These are phyloP conservation scores for Mormyrus lacerda DNA, from an alignment of 2,113 vertebrate species.

Conservation along the genomic window DNA sequence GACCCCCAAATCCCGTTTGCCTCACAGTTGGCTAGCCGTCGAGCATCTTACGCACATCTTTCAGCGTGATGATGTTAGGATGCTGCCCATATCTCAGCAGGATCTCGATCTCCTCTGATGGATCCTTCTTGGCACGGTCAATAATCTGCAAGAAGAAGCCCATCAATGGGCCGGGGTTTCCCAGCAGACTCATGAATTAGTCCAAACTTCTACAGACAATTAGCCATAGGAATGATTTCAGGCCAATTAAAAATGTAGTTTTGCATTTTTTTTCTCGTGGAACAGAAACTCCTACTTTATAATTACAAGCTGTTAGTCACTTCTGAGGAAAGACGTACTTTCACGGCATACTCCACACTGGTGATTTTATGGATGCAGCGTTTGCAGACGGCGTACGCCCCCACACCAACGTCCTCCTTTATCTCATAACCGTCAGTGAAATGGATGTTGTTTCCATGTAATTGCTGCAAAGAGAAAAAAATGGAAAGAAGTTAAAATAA, in stretches of 20 bases:
- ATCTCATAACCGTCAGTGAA: slow-evolving; percentile 86
- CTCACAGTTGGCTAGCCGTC: neutral
- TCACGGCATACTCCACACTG: slow-evolving; percentile 84
- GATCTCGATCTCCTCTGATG: slow-evolving; percentile 91
- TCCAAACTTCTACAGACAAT: neutral
- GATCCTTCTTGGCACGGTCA: slow-evolving; percentile 80
- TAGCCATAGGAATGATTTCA: neutral
- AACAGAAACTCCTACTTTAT: neutral
- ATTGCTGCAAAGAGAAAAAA: slow-evolving; percentile 60
- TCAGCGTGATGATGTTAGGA: slow-evolving; percentile 86
- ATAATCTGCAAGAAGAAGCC: slow-evolving; percentile 69
- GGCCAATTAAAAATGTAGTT: neutral
- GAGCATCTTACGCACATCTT: slow-evolving; percentile 71
- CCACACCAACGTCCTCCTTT: slow-evolving; percentile 81
- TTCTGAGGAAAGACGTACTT: slow-evolving; percentile 59
- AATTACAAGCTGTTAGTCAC: neutral
- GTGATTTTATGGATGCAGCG: slow-evolving; percentile 84
- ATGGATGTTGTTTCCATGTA: slow-evolving; percentile 78
- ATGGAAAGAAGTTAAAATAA: neutral
- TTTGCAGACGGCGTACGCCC: slow-evolving; percentile 75
- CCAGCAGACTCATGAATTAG: neutral
- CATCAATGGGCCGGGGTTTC: slow-evolving; percentile 2
- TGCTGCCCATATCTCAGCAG: slow-evolving; percentile 89
- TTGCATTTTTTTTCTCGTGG: neutral
- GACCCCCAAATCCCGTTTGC: neutral